phyloP scores from a whole-genome alignment of 2,888 invertebrate genomes.

The Eucriotettix oculatus region DNA sequence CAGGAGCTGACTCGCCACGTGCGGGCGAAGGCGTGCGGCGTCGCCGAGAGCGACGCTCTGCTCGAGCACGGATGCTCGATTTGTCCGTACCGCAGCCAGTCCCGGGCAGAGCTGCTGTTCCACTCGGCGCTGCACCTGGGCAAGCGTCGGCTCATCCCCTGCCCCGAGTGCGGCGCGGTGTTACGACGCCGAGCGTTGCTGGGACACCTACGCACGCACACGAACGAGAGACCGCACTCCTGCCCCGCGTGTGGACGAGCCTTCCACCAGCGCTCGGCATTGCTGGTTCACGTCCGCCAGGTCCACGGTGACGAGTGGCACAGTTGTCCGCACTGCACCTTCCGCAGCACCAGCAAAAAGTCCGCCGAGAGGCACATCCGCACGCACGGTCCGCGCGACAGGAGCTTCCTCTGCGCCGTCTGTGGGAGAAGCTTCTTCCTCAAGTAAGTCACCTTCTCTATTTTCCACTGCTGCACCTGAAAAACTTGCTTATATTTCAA shows the following conservation, averaged over 20 bases:
- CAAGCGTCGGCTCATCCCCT: slow-evolving; percentile 29
- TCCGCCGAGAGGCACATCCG: slow-evolving; percentile 5
- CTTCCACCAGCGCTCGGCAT: slow-evolving; percentile 48
- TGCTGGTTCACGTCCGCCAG: slow-evolving; percentile 43
- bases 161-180: slow-evolving; percentile 47
- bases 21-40: slow-evolving; percentile 38
- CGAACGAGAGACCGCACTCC: slow-evolving; percentile 51
- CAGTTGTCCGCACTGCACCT: slow-evolving; percentile 3
- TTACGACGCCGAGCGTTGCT: slow-evolving; percentile 49
- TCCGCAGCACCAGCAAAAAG: slow-evolving; percentile 1
- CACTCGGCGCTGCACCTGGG: background rate
- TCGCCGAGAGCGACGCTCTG: too few species aligned
- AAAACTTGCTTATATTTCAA: too few species aligned
- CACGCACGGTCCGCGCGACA: slow-evolving; percentile 13
- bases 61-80: background rate
- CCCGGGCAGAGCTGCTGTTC: background rate
- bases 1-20: slow-evolving; percentile 62
- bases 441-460: slow-evolving; percentile 22
- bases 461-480: slow-evolving; percentile 9
- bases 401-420: slow-evolving; percentile 22
- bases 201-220: slow-evolving; percentile 54
- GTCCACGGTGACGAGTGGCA: background rate
- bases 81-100: background rate
- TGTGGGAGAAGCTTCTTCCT: slow-evolving; percentile 25
- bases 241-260: slow-evolving; percentile 43